A percentile compares a stretch with the other conserved stretches of the same genome.
Conservation (phyloP, 1,140 invertebrate species). For the Popillia japonica region DNA sequence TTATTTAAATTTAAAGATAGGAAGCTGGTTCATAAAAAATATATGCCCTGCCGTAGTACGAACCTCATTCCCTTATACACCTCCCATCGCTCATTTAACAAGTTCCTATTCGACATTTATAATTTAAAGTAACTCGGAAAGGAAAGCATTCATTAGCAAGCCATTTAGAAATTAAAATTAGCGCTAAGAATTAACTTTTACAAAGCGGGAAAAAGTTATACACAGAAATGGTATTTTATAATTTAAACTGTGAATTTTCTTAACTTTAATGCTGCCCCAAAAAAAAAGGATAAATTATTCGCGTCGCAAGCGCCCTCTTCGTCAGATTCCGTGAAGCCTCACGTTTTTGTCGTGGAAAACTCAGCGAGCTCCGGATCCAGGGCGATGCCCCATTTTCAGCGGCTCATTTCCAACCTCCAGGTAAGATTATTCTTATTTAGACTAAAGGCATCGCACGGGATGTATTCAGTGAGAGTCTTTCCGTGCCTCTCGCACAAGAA, state of each 20-base stretch:
- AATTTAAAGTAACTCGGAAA: too few relatives aligned
- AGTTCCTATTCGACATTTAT: too few relatives aligned
- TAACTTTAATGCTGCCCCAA: slow-evolving; percentile 47
- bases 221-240: too few relatives aligned
- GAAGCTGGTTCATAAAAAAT: too few relatives aligned
- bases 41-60: too few relatives aligned
- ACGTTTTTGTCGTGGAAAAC: slow-evolving; percentile 49
- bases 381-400: slow-evolving; percentile 73
- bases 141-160: too few relatives aligned
- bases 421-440: slow-evolving; percentile 63
- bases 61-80: too few relatives aligned
- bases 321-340: slow-evolving; percentile 53
- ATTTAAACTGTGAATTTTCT: slow-evolving; percentile 34
- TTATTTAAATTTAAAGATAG: too few relatives aligned
- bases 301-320: slow-evolving; percentile 54
- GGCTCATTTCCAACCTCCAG: slow-evolving; percentile 75
- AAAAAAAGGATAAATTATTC: slow-evolving; percentile 53
- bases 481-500: background rate
- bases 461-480: background rate
- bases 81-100: too few relatives aligned
- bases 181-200: too few relatives aligned
- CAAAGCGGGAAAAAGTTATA: too few relatives aligned
- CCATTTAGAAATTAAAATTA: too few relatives aligned
- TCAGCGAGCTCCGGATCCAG: slow-evolving; percentile 69
- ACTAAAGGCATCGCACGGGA: background rate